phyloP scores from a whole-genome alignment of 2,113 vertebrate species.

The Trichomycterus rosablanca region DNA sequence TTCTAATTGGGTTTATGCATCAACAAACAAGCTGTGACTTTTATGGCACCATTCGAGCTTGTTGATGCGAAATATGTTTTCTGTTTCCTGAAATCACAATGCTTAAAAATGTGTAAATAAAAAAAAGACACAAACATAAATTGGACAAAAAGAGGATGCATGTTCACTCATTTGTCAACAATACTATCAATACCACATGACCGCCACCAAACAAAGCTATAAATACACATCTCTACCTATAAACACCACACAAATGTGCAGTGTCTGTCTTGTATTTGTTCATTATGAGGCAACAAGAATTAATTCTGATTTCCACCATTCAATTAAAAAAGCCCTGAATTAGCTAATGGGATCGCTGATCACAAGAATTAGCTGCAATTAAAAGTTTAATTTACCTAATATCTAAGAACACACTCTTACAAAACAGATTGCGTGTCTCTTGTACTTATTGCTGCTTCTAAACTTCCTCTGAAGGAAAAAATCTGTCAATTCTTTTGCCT shows the following conservation, averaged over 20 bases:
- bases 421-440: slow-evolving; percentile 61
- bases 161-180: slow-evolving; percentile 77
- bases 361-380: slow-evolving; percentile 93
- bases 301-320: slow-evolving; percentile 74
- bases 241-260: slow-evolving; percentile 57
- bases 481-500: slow-evolving; percentile 31
- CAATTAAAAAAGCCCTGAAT: slow-evolving; percentile 76
- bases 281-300: slow-evolving; percentile 69
- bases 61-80: slow-evolving; percentile 75
- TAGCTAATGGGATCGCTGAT: slow-evolving; percentile 84
- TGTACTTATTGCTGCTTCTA: slow-evolving; percentile 85
- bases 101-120: slow-evolving; percentile 72
- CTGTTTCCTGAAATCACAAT: slow-evolving; percentile 96
- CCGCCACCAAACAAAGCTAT: slow-evolving; percentile 70
- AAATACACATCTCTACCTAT: slow-evolving; percentile 55
- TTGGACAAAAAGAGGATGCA: slow-evolving; percentile 66
- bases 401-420: slow-evolving; percentile 63
- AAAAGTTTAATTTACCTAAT: slow-evolving; percentile 70
- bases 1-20: slow-evolving; percentile 66
- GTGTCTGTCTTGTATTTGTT: slow-evolving; percentile 55
- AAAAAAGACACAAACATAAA: slow-evolving; percentile 50
- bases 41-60: slow-evolving; percentile 60
- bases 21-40: slow-evolving; percentile 71
- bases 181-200: slow-evolving; percentile 77
- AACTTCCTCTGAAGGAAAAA: slow-evolving; percentile 60